Base-by-base conservation (phyloP, 2,888 invertebrate species). In the Patella pellucida region DNA sequence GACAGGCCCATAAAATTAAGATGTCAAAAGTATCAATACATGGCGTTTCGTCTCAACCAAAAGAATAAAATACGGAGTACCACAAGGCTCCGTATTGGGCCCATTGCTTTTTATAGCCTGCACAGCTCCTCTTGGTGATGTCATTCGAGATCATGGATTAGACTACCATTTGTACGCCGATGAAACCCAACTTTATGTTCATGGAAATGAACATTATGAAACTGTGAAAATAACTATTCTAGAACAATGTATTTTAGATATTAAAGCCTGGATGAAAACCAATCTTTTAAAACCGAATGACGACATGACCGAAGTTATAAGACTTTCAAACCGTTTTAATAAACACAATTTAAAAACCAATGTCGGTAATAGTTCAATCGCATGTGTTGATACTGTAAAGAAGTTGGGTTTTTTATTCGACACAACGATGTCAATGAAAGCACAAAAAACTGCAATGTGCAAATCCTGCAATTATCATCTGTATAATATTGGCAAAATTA, bases 401-500 rank as follows among this genome's bases (percentile, higher is more conserved):
- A n/a, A 19, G 14, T 67, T 72, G 31, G 56, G 72, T 23, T 19
- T 72, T 12, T 16, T 19, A n/a, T 72, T 72, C 27, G 72, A 72
- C 27, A 9, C 31, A 11, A 56, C n/a, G 14, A 56, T 72, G 2
- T 56, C 54, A 9, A 62, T 62, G 62, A 62, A 62, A n/a, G n/a
- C 62, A 62, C n/a, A n/a, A n/a, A n/a, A n/a, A n/a, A n/a, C n/a
- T n/a, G n/a, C n/a, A n/a, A n/a, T n/a, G n/a, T n/a, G n/a, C n/a
- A n/a, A 62, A 62, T 62, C 4, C 62, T 23, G 71, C 31, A 52
- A 72, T 27, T 54, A 54, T 11, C 72, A 62, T 56, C 72, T 72
- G 14, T 41, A 56, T 31, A 72, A 72, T 41, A 72, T 72, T 31
- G 54, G 72, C n/a, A 56, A 41, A 23, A 51, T 72, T 56, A 72